phyloP scores from a whole-genome alignment of 2,888 invertebrate species.

The Andrena bicolor region DNA sequence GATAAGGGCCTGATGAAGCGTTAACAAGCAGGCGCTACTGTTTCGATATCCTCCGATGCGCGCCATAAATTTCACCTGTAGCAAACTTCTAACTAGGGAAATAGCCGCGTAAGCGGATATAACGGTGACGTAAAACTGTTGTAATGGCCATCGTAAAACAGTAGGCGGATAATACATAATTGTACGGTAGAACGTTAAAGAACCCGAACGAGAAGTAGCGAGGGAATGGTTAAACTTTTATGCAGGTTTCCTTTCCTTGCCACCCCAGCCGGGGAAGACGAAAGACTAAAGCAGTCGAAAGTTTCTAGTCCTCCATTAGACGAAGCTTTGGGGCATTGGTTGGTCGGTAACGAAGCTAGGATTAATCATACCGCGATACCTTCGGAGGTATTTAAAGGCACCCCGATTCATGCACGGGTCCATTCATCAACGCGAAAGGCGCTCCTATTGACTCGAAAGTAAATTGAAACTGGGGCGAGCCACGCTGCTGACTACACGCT shows the following conservation, averaged over 20 bases:
- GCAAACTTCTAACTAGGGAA: slow-evolving; percentile 28
- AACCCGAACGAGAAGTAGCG: neutral
- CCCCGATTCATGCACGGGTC: slow-evolving; percentile 10
- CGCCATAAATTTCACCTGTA: slow-evolving; percentile 25
- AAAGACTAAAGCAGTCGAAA: too few species aligned
- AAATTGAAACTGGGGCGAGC: slow-evolving; percentile 42
- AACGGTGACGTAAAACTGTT: slow-evolving; percentile 31
- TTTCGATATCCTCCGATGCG: slow-evolving; percentile 27
- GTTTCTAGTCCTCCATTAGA: too few species aligned
- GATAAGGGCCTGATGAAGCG: slow-evolving; percentile 11
- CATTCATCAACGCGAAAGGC: slow-evolving; percentile 37
- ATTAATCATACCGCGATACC: slow-evolving; percentile 25
- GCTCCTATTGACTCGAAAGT: slow-evolving; percentile 31
- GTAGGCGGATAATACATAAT: slow-evolving; percentile 31
- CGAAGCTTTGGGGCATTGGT: neutral
- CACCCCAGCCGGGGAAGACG: neutral
- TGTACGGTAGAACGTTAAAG: slow-evolving; percentile 9
- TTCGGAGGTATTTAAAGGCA: neutral
- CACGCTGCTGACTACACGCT: neutral
- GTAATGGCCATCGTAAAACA: slow-evolving; percentile 32
- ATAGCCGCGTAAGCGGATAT: slow-evolving; percentile 22
- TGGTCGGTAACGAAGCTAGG: neutral
- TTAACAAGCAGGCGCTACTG: slow-evolving; percentile 35
- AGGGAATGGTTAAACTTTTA: slow-evolving; percentile 12
- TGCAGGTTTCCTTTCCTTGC: neutral